Conservation (phyloP, 2,797 vertebrate species). For the Garrulus glandarius region DNA sequence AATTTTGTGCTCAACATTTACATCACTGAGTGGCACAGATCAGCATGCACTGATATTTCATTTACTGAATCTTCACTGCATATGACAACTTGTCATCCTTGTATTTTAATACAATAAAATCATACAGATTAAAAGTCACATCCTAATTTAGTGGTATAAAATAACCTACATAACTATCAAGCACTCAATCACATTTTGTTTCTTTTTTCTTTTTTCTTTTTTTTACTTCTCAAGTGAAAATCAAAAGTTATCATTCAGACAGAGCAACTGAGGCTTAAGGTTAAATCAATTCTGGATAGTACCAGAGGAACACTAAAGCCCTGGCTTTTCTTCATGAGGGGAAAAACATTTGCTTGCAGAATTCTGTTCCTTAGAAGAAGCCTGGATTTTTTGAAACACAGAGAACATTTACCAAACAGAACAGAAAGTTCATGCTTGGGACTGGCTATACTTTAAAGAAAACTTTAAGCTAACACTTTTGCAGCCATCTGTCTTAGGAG, state of each 20-base stretch:
- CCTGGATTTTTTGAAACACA: background rate
- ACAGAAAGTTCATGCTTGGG: background rate
- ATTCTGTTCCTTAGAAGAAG: background rate
- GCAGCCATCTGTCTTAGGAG: background rate
- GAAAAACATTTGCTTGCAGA: background rate
- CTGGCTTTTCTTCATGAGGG: background rate
- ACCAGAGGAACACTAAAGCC: background rate
- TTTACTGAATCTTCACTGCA: background rate
- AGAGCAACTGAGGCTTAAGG: background rate
- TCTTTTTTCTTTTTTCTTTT: background rate
- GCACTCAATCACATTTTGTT: background rate
- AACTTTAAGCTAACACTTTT: background rate
- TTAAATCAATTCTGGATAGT: conserved; percentile 14
- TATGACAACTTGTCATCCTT: background rate
- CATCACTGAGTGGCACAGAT: background rate
- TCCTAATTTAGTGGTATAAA: background rate
- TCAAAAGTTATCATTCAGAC: background rate
- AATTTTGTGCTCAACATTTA: background rate
- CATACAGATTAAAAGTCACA: background rate
- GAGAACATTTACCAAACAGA: background rate
- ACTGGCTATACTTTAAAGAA: background rate
- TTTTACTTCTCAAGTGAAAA: background rate
- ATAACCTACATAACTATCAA: background rate
- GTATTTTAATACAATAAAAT: background rate
- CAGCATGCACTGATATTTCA: background rate